Percentiles rank a stretch among this genome's conserved stretches.
Conservation (phyloP, 2,797 vertebrate species). For the Gymnopithys bicolor region DNA sequence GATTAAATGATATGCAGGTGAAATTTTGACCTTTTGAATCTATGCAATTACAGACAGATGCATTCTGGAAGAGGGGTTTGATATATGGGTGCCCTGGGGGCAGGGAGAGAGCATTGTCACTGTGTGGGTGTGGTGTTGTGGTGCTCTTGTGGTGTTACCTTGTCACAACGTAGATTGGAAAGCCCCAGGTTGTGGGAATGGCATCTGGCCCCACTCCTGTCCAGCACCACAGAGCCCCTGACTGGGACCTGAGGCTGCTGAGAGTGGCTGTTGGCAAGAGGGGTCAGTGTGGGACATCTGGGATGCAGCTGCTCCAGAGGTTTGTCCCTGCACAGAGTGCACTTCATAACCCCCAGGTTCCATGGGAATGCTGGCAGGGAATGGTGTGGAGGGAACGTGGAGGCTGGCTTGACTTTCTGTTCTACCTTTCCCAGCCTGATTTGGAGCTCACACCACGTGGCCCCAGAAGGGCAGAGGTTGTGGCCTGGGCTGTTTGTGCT, state of each 20-base stretch:
- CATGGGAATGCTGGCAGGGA: background rate
- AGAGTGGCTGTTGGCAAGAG: background rate
- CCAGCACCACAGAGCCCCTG: background rate
- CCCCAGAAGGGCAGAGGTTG: background rate
- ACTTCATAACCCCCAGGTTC: background rate
- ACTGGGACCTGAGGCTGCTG: accelerated
- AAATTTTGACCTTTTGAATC: conserved; percentile 30
- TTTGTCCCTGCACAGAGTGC: background rate
- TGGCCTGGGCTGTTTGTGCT: background rate
- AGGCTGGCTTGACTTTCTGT: background rate
- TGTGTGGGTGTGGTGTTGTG: background rate
- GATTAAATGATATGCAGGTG: conserved; percentile 16
- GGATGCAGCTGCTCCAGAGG: background rate
- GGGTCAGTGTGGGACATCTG: background rate
- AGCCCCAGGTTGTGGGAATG: background rate
- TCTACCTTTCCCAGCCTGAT: background rate
- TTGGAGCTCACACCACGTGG: background rate
- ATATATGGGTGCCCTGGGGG: background rate
- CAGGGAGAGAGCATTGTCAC: background rate
- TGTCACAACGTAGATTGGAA: background rate
- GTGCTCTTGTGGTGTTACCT: background rate
- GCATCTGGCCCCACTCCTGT: background rate
- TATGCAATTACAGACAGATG: background rate
- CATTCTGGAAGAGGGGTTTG: background rate
- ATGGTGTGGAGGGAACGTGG: accelerated